Conservation (phyloP, 2,797 vertebrate species). For the Sebastiscus tertius region DNA sequence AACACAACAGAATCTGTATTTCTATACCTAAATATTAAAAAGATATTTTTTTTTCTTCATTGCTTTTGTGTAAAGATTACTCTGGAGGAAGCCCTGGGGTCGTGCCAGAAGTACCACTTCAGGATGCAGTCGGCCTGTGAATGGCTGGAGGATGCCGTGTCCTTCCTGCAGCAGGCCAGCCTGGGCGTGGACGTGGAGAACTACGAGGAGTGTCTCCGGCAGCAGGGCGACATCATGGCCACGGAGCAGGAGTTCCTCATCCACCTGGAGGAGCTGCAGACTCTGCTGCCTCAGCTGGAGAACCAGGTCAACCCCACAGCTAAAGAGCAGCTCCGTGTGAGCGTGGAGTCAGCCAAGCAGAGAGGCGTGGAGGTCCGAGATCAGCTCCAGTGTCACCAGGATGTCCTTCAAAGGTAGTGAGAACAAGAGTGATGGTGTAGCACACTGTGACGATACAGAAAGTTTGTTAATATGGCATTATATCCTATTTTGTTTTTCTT, state of each 20-base stretch:
- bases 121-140: slow-evolving; percentile 90
- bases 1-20: not conserved
- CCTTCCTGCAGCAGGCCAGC: slow-evolving; percentile 89
- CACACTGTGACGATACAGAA: not conserved
- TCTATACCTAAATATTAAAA: not conserved
- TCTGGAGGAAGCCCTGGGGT: slow-evolving; percentile 86
- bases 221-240: slow-evolving; percentile 89
- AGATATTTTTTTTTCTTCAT: not conserved
- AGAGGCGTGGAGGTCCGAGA: slow-evolving; percentile 84
- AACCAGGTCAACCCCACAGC: slow-evolving; percentile 85
- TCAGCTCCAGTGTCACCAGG: slow-evolving; percentile 87
- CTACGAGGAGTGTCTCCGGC: slow-evolving; percentile 90
- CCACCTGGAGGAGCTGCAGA: slow-evolving; percentile 86
- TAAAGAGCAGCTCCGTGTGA: slow-evolving; percentile 86
- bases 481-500: not conserved
- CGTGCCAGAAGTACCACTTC: slow-evolving; percentile 93
- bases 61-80: slow-evolving; percentile 80
- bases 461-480: not conserved
- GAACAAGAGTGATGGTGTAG: not conserved
- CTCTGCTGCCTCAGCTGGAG: slow-evolving; percentile 85
- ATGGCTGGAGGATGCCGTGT: slow-evolving; percentile 95
- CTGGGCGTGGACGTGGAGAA: slow-evolving; percentile 93
- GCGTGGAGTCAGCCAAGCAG: slow-evolving; percentile 85
- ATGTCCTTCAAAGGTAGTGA: slow-evolving; percentile 82
- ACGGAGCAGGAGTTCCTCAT: slow-evolving; percentile 88